Percentiles rank a stretch among this genome's conserved stretches.
Conservation (phyloP, 2,113 vertebrate species). For the Phodopus roborovskii region DNA sequence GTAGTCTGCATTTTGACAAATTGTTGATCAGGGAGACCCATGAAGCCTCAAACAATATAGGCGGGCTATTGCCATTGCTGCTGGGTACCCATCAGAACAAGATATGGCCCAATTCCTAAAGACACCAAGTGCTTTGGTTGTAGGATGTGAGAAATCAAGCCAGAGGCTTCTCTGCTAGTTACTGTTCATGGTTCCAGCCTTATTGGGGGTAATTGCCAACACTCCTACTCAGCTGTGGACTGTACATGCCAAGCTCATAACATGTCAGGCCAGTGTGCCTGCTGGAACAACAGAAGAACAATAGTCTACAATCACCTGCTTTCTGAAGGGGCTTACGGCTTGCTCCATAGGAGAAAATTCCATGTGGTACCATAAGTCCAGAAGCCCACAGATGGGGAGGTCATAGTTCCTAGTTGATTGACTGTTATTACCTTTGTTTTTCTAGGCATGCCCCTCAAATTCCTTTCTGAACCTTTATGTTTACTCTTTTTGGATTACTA, state of each 20-base stretch:
- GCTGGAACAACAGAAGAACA: no score
- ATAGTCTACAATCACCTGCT: no score
- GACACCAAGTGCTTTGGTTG: neutral
- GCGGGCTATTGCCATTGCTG: no score
- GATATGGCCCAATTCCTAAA: neutral
- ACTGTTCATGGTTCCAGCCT: neutral
- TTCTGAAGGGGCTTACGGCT: neutral
- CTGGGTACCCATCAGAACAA: neutral
- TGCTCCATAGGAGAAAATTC: no score
- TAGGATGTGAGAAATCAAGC: neutral
- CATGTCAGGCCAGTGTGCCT: neutral
- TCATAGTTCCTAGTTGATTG: neutral
- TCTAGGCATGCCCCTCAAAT: neutral
- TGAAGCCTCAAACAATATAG: neutral
- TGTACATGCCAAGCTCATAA: neutral
- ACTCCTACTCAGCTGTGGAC: neutral
- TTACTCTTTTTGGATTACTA: neutral
- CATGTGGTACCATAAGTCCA: neutral
- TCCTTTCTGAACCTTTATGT: neutral
- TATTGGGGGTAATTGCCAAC: neutral
- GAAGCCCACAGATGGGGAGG: neutral
- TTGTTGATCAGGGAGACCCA: neutral
- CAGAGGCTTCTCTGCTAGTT: neutral
- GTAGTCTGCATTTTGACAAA: neutral
- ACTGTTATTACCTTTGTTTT: neutral